These are phyloP conservation scores for Drosophila albomicans DNA, from an alignment of 1,140 invertebrate species.

Conservation along the genomic window DNA sequence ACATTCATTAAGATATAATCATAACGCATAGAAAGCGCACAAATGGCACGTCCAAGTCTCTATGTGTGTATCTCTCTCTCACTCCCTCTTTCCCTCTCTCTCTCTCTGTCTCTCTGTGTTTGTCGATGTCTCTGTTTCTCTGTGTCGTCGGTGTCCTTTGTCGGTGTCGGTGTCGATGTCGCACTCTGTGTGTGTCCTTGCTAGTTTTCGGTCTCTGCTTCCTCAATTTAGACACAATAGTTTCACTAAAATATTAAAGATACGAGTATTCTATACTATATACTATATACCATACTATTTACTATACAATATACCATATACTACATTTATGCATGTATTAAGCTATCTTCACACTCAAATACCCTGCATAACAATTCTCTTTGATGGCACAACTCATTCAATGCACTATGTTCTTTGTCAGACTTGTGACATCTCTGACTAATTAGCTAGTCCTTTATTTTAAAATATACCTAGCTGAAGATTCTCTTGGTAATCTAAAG, in stretches of 20 bases:
- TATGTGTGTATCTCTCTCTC: background rate
- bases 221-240: conserved; percentile 38
- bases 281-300: background rate
- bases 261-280: background rate
- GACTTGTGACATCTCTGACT: too few relatives aligned
- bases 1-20: conserved; percentile 83
- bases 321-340: too few relatives aligned
- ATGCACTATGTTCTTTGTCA: too few relatives aligned
- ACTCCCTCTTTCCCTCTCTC: background rate
- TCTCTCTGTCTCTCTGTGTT: background rate
- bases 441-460: too few relatives aligned
- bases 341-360: too few relatives aligned
- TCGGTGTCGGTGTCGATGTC: conserved; percentile 5
- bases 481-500: too few relatives aligned
- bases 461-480: too few relatives aligned
- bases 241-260: conserved; percentile 8
- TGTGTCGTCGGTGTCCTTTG: background rate
- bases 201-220: conserved; percentile 17
- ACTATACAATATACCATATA: background rate
- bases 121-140: background rate
- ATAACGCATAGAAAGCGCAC: conserved; percentile 70
- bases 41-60: conserved; percentile 31
- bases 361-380: too few relatives aligned
- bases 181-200: conserved; percentile 11
- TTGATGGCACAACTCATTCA: too few relatives aligned